Conservation (phyloP, 1,140 invertebrate genomes). For the Drosophila navojoa region DNA sequence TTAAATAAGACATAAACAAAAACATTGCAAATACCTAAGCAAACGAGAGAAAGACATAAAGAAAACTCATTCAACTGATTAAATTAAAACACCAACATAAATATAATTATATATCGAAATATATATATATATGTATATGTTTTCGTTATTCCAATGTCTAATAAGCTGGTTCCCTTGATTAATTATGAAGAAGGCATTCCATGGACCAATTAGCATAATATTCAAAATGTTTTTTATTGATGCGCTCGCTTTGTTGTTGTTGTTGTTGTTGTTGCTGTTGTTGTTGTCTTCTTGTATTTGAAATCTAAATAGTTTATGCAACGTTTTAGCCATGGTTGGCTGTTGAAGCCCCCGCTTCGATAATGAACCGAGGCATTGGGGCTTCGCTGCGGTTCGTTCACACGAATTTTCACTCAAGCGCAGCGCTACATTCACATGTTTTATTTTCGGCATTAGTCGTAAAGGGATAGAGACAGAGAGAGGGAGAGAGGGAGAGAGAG, state of each 20-base stretch:
- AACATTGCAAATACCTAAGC: too few species aligned
- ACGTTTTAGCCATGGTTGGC: slow-evolving; percentile 1
- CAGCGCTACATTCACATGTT: slow-evolving; percentile 63
- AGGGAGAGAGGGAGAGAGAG: too few species aligned
- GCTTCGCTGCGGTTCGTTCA: slow-evolving; percentile 58
- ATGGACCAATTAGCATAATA: slow-evolving; percentile 6
- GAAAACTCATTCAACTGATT: too few species aligned
- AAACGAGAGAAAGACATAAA: too few species aligned
- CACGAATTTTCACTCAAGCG: slow-evolving; percentile 68
- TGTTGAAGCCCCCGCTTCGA: slow-evolving; percentile 1
- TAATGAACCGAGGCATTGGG: slow-evolving; percentile 10
- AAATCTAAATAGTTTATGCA: slow-evolving; percentile 9
- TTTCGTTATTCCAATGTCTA: not conserved
- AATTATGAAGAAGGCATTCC: slow-evolving; percentile 1
- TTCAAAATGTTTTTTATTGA: not conserved
- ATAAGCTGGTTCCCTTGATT: not conserved
- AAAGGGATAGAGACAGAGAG: too few species aligned
- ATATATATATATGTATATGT: too few species aligned
- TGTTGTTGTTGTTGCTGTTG: too few species aligned
- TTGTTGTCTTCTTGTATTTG: not conserved
- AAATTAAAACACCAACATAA: too few species aligned
- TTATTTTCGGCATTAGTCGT: slow-evolving; percentile 47
- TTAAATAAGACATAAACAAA: too few species aligned
- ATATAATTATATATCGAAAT: too few species aligned
- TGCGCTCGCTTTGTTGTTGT: too few species aligned